phyloP scores from a whole-genome alignment of 2,888 invertebrate species.

The Strigamia crassipes region DNA sequence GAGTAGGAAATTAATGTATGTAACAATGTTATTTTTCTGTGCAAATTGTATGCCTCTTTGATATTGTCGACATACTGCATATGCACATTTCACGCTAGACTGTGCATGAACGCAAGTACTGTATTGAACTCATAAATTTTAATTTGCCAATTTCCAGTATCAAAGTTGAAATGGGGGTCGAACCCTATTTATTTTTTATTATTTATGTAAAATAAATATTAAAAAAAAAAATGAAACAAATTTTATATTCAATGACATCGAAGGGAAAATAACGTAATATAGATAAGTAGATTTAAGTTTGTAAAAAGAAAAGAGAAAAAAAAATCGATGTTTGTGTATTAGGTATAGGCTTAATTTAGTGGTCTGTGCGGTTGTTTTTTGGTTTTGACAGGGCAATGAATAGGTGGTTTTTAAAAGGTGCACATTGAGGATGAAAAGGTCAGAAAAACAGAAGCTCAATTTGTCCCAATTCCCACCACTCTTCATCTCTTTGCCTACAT shows the following conservation, averaged over 20 bases:
- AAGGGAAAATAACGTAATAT: not conserved
- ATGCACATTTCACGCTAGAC: conserved; percentile 17
- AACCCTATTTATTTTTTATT: not conserved
- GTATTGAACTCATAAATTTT: conserved; percentile 23
- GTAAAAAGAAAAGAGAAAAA: no score
- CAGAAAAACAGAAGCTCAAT: conserved; percentile 21
- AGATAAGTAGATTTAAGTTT: no score
- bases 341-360: not conserved
- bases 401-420: conserved; percentile 4
- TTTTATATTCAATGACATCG: not conserved
- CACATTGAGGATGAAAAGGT: conserved; percentile 4
- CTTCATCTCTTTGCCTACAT: conserved; percentile 21
- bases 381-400: conserved; percentile 2
- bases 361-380: not conserved
- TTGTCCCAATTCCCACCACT: conserved; percentile 21
- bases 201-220: not conserved
- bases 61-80: not conserved
- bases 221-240: not conserved
- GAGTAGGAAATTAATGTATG: conserved; percentile 5
- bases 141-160: conserved; percentile 15
- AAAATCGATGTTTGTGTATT: no score
- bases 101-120: conserved; percentile 19
- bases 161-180: not conserved
- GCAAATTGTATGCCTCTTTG: not conserved
- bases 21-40: not conserved